Conservation (phyloP, 1,140 invertebrate species). For the Spodoptera litura region DNA sequence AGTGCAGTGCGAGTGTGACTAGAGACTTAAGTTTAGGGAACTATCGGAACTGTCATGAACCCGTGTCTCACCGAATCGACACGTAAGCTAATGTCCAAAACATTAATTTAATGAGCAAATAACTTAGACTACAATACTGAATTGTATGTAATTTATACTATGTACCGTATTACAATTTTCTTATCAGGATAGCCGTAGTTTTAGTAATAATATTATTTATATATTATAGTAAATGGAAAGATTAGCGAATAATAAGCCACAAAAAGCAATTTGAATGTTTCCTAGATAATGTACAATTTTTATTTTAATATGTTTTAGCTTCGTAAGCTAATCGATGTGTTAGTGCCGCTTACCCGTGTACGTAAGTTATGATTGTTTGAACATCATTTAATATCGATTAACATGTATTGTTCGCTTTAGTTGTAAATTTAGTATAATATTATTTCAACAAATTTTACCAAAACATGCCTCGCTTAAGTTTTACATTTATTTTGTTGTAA, state of each 20-base stretch:
- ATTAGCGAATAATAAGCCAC: conserved; percentile 54
- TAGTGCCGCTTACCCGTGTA: conserved; percentile 37
- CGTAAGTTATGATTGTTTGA: conserved; percentile 20
- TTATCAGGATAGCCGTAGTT: conserved; percentile 42
- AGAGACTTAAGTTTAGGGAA: conserved; percentile 23
- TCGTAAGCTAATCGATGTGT: conserved; percentile 45
- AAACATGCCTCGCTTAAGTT: conserved; percentile 85
- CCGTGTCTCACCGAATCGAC: conserved; percentile 38
- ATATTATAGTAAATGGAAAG: conserved; percentile 31
- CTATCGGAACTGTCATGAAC: conserved; percentile 33
- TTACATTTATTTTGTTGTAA: conserved; percentile 77
- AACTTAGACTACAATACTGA: conserved; percentile 33
- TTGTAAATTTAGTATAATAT: conserved; percentile 73
- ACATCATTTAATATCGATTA: conserved; percentile 44
- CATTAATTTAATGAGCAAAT: conserved; percentile 45
- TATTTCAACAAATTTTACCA: conserved; percentile 83
- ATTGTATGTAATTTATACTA: conserved; percentile 34
- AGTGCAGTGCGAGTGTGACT: conserved; percentile 50
- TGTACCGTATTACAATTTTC: conserved; percentile 23
- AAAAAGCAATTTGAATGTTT: conserved; percentile 67
- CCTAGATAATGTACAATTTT: conserved; percentile 69
- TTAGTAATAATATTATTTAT: conserved; percentile 38
- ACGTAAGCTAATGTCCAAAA: conserved; percentile 49
- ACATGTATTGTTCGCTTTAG: conserved; percentile 61
- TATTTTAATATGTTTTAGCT: conserved; percentile 47